Conservation (phyloP, 2,113 vertebrate species). For the pig (Sus scrofa) region T2T-Sscrofa CM000817.6:31647001-31647500, state of each 20-base stretch:
- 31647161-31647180: neutral
- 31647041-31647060: neutral
- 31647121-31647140: neutral
- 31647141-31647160: neutral
- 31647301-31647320: too few species aligned
- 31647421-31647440: neutral
- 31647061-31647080: neutral
- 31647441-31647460: too few species aligned
- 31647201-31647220: neutral
- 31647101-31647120: neutral
- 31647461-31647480: neutral
- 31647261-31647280: neutral
- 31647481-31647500: neutral
- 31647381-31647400: neutral
- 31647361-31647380: neutral
- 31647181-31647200: neutral
- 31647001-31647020: neutral
- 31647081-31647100: neutral
- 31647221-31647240: neutral
- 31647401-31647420: neutral
- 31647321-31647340: neutral
- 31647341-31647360: neutral
- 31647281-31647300: neutral
- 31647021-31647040: conserved; percentile 25
- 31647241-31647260: neutral